These are phyloP conservation scores for Neosilurus mollespiculum DNA, from an alignment of 2,797 vertebrate genomes.

Conservation along the genomic window DNA sequence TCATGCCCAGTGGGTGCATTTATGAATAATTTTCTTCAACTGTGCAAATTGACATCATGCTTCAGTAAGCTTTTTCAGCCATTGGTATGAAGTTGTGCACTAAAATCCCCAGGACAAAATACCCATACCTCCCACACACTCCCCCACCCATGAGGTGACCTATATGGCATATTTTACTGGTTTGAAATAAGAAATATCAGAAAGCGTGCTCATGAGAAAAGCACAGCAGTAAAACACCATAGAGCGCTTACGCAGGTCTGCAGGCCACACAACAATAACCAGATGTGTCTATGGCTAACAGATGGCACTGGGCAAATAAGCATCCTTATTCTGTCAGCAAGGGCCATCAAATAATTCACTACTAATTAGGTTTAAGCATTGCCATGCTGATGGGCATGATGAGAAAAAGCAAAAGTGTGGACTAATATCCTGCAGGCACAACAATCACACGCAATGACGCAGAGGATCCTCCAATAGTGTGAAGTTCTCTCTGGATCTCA, in stretches of 20 bases:
- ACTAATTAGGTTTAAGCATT: neutral
- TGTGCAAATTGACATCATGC: constrained; percentile 20
- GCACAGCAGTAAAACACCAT: neutral
- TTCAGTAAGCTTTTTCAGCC: neutral
- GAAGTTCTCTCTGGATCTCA: constrained; percentile 13
- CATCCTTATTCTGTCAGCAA: neutral
- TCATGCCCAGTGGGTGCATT: constrained; percentile 23
- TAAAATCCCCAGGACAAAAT: constrained; percentile 6
- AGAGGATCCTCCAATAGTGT: constrained; percentile 18
- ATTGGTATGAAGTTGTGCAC: neutral
- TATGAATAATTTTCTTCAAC: constrained; percentile 45
- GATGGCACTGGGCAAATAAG: neutral
- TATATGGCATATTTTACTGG: neutral
- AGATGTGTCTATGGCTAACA: neutral
- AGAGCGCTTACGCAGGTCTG: neutral
- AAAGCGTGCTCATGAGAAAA: neutral
- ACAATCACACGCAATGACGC: constrained; percentile 5
- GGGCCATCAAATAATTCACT: constrained; percentile 12
- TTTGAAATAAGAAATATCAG: constrained; percentile 2
- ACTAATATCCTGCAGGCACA: constrained; percentile 33
- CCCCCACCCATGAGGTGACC: neutral
- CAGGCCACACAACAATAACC: neutral
- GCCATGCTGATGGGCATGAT: neutral
- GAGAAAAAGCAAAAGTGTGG: constrained; percentile 27
- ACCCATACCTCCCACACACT: constrained; percentile 3